These are phyloP conservation scores for Coecobrya sp. DNA, from an alignment of 2,888 invertebrate genomes.

Conservation along the genomic window DNA sequence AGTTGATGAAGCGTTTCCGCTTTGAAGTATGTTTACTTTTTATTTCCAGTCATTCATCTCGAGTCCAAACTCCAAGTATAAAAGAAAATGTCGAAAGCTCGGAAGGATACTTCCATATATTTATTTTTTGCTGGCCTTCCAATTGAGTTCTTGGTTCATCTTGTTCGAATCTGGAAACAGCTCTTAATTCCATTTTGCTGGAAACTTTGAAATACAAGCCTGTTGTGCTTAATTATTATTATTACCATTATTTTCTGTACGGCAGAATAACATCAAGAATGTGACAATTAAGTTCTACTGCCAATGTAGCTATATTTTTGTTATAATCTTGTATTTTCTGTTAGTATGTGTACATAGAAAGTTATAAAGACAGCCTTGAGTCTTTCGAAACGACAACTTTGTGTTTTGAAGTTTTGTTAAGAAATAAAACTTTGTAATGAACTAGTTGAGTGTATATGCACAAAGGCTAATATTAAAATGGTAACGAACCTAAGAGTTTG, in stretches of 20 bases:
- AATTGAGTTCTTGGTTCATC: too few species aligned
- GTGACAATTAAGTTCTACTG: neutral
- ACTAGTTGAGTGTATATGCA: constrained; percentile 11
- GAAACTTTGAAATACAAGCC: neutral
- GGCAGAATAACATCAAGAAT: neutral
- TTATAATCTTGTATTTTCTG: neutral
- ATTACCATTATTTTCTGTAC: neutral
- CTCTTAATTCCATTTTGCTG: neutral
- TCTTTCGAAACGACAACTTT: constrained; percentile 4
- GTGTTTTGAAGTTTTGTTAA: constrained; percentile 5
- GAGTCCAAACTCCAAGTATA: too few species aligned
- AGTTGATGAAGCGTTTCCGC: too few species aligned
- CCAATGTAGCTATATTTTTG: neutral
- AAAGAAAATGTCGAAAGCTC: too few species aligned
- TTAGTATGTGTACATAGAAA: neutral
- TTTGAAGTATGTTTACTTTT: too few species aligned
- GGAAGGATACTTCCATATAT: too few species aligned
- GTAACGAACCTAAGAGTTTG: neutral
- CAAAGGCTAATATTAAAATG: constrained; percentile 61
- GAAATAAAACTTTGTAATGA: constrained; percentile 72
- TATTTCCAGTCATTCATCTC: too few species aligned
- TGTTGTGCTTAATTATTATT: neutral
- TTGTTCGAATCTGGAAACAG: neutral
- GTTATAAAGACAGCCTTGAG: neutral
- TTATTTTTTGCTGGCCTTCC: too few species aligned